Evolutionary conservation across 2,113 vertebrate species (phyloP), one percentile per base, ranked within the genome.

Genomic region (Acrocephalus arundinaceus): DNA sequence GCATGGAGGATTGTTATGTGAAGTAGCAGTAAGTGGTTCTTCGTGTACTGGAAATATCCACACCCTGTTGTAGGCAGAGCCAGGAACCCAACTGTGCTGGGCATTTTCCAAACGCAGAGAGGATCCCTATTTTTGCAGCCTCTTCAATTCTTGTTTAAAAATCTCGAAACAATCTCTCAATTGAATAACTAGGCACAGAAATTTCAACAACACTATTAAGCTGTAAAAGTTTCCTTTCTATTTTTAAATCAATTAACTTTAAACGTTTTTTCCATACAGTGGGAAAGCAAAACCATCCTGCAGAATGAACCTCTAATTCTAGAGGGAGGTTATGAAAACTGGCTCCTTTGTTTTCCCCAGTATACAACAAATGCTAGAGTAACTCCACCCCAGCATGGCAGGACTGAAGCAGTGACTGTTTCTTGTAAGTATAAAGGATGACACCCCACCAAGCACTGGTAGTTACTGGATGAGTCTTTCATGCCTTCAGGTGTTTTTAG

Each of bases 301-400:
- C 98, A 97, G 75, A 99, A 98, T 84, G 99, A 99, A 94, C 99
- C 99, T 37, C 97, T 99, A 94, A 97, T 99, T 84, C 96, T 99
- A 94, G 99, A 99, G 80, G 99, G 99, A 65, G 99, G 99, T 76
- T 99, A 99, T 85, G 99, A 99, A 87, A 99, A 98, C 97, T 99
- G 99, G 99, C 98, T 99, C 62, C 98, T 99, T 84, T 99, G 98
- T 97, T 99, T 99, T 94, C 99, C 99, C 8, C 99, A 99, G 96
- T 99, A 98, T 89, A 99, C 99, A 71, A 99, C 99, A 93, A 99
- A 99, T 75, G 98, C 99, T 88, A 99, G 98, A 98, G 98, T 99
- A 85, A 98, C 92, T 73, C 98, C 98, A 39, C 99, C 99, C 1
- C 97, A 98, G 84, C 98, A 98, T 59, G 97, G 97, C 77, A 95